Conservation (phyloP, 2,888 invertebrate species). For the Julus scanicus region DNA sequence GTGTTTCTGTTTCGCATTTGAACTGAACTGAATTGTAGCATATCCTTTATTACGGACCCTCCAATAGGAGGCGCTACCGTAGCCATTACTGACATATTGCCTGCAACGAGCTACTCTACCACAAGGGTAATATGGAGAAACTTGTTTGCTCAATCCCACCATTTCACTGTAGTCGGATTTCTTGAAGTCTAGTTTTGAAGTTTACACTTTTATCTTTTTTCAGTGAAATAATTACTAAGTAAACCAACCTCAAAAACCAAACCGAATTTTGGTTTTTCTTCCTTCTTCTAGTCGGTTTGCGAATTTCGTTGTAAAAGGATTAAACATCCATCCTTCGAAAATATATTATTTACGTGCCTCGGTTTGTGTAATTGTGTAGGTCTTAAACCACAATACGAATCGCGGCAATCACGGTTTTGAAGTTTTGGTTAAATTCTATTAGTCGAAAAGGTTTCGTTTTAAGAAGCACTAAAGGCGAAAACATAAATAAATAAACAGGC, state of each 20-base stretch:
- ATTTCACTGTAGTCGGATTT: too few relatives aligned
- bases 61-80: too few relatives aligned
- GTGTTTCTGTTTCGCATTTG: too few relatives aligned
- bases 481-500: not conserved
- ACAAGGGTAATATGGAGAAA: too few relatives aligned
- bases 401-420: not conserved
- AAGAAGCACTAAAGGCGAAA: not conserved
- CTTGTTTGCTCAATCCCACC: too few relatives aligned
- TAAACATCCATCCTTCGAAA: not conserved
- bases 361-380: not conserved
- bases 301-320: not conserved
- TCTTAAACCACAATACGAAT: not conserved
- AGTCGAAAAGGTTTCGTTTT: constrained; percentile 22
- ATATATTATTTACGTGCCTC: not conserved
- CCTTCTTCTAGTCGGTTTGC: not conserved
- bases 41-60: too few relatives aligned
- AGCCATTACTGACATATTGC: too few relatives aligned
- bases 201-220: not conserved
- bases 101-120: too few relatives aligned
- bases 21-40: too few relatives aligned
- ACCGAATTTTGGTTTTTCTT: not conserved
- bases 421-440: constrained; percentile 12
- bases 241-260: not conserved
- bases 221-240: not conserved
- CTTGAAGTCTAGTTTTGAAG: not conserved